Base-by-base conservation (phyloP, 2,797 vertebrate genomes). In the Arrhamphus sclerolepis region DNA sequence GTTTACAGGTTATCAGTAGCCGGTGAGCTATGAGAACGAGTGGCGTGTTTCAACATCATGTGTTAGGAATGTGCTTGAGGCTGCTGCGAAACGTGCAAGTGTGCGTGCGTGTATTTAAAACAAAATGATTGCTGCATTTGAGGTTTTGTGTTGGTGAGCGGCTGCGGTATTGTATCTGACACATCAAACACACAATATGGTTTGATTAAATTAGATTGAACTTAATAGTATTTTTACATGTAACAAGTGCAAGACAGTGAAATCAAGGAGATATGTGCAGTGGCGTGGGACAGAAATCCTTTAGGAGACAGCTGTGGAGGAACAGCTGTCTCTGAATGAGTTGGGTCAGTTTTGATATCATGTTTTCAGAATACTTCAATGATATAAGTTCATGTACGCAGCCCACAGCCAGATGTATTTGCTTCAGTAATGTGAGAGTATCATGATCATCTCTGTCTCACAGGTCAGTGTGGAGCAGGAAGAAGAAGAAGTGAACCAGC, bases 61-160 rank as follows among this genome's bases (percentile, higher is more conserved):
- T 70, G 70, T 77, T 16, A 81, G 87, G 88, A 91, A 91, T 91
- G 87, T 82, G 82, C 87, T 77, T 1, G 19, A 71, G 84, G 87
- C 83, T 66, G 62, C 66, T 46, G 68, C 70, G 70, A 80, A 77
- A 10, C 8, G 31, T 34, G 31, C 70, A 62, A 52, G 55, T 73
- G 31, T 34, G 8, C 3, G 62, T 62, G 42, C 75, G 40, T 53
- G 17, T 70, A 65, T 70, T 62, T 70, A 20, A 61, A 66, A 69
- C 38, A 18, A 56, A 77, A 70, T 72, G 22, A 83, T 63, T 73
- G 47, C 44, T 81, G 29, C 16, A 39, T 58, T 21, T 49, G 19
- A 53, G 31, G 39, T 29, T 63, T 41, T 52, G 40, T 34, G 31
- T 48, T 3, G n/a, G 43, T 22, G 39, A n/a, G 22, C 7, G 19